Percentiles rank a stretch among this genome's conserved stretches.
Evolutionary conservation across 2,888 invertebrate species (phyloP).

Genomic region (Parthenolecanium corni): DNA sequence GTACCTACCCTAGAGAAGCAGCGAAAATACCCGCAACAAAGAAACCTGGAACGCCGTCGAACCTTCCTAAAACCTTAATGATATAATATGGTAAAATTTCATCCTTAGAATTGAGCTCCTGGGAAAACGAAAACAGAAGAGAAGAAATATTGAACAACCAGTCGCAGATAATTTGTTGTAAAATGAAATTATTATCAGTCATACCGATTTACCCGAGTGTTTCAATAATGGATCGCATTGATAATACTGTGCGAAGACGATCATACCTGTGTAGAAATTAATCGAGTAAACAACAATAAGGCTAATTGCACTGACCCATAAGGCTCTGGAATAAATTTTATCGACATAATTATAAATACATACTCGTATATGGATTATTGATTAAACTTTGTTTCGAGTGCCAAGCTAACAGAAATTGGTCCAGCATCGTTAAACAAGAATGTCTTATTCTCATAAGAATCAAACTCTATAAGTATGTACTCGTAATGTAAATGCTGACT

Average conservation of each 20-base stretch:
- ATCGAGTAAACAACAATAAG: slow-evolving; percentile 70
- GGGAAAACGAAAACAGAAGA: not conserved
- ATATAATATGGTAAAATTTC: slow-evolving; percentile 83
- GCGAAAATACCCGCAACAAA: slow-evolving; percentile 94
- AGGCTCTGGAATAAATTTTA: slow-evolving; percentile 47
- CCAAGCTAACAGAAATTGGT: too few relatives aligned
- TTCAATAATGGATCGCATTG: slow-evolving; percentile 69
- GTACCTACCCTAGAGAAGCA: slow-evolving; percentile 54
- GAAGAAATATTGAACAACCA: not conserved
- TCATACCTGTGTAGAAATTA: slow-evolving; percentile 76
- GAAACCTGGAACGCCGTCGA: slow-evolving; percentile 73
- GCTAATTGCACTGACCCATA: slow-evolving; percentile 63
- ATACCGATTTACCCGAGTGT: slow-evolving; percentile 39
- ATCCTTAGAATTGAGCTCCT: slow-evolving; percentile 44
- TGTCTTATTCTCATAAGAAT: too few relatives aligned
- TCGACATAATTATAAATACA: not conserved
- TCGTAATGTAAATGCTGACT: too few relatives aligned
- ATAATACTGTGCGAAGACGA: slow-evolving; percentile 68
- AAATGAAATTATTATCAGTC: slow-evolving; percentile 8
- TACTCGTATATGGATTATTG: not conserved
- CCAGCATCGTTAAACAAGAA: too few relatives aligned
- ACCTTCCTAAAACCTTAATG: slow-evolving; percentile 63
- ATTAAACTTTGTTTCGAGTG: too few relatives aligned
- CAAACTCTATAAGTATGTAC: too few relatives aligned
- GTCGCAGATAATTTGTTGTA: not conserved